Evolutionary conservation across 2,797 vertebrate genomes (phyloP), one percentile per base, ranked within the genome.

Genomic region (Pangasius macronema): DNA sequence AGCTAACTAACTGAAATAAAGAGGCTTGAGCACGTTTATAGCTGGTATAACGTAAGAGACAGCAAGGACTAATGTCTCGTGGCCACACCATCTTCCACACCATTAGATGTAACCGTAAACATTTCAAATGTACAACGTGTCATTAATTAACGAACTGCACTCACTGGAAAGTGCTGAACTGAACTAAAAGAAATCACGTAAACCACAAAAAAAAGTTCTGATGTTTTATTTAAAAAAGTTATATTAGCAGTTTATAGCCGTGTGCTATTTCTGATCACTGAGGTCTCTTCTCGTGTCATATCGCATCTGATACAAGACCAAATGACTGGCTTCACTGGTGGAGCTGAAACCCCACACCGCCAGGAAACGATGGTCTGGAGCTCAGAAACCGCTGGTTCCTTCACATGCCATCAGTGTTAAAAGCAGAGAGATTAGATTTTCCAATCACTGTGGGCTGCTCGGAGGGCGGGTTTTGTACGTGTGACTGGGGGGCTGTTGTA

Each of bases 341-440:
- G n/a, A 79, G 76, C 76, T 76, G 42, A 55, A 55, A 82, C 3
- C 3, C 77, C 30, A 59, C 6, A 6, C 55, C 11, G 10, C 3
- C 22, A 81, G 55, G 36, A 82, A 82, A 82, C n/a, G 57, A 61
- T 82, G 57, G 36, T 61, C 76, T 79, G 36, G 79, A 0, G 36
- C 55, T 81, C 24, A 4, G 79, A 82, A 42, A 61, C 55, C 1
- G 22, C 20, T 8, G 39, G 51, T 68, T 51, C 51, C 68, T 61
- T 82, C 39, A 51, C 72, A 57, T 51, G n/a, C 49, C 65, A 53
- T 39, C 27, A 33, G 30, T 57, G 72, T 82, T 87, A 83, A 81
- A 87, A 20, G 72, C 80, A 67, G 77, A 67, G 59, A 24, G 84
- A 84, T 85, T 39, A 36, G 80, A 68, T 70, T 49, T 75, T 87